A percentile compares a stretch with the other conserved stretches of the same genome.
Evolutionary conservation across 2,113 vertebrate species (phyloP).

Genomic region (Nanorana parkeri): DNA sequence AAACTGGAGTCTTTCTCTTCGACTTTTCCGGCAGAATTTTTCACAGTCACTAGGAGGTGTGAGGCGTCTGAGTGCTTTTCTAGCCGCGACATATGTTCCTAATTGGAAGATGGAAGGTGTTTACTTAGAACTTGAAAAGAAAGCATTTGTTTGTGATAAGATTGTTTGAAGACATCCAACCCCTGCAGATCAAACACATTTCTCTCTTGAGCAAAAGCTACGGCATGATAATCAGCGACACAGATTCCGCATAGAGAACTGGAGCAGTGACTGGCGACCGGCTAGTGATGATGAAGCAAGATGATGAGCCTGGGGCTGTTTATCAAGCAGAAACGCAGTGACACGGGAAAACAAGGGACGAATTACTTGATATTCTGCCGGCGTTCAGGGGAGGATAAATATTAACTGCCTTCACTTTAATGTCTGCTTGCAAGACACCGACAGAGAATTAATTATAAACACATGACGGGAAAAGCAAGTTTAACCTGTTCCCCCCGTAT

Average conservation of each 20-base stretch:
- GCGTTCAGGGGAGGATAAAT: not conserved
- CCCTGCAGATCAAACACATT: conserved; percentile 24
- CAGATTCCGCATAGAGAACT: not conserved
- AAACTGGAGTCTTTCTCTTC: too few relatives aligned
- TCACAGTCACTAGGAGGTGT: too few relatives aligned
- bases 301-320: not conserved
- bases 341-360: not conserved
- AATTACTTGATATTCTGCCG: not conserved
- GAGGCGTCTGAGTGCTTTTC: not conserved
- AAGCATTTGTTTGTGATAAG: conserved; percentile 17
- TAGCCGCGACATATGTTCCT: conserved; percentile 5
- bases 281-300: not conserved
- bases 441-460: not conserved
- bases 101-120: conserved; percentile 35
- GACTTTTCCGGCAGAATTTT: too few relatives aligned
- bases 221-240: not conserved
- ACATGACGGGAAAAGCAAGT: not conserved
- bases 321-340: not conserved
- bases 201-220: not conserved
- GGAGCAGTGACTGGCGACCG: not conserved
- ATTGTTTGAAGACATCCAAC: conserved; percentile 38
- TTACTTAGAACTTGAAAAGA: conserved; percentile 28
- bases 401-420: not conserved
- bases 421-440: not conserved
- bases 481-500: too few relatives aligned